A percentile compares a stretch with the other conserved stretches of the same genome.
Conservation (phyloP, 2,888 invertebrate genomes). For the Fragum whitleyi region DNA sequence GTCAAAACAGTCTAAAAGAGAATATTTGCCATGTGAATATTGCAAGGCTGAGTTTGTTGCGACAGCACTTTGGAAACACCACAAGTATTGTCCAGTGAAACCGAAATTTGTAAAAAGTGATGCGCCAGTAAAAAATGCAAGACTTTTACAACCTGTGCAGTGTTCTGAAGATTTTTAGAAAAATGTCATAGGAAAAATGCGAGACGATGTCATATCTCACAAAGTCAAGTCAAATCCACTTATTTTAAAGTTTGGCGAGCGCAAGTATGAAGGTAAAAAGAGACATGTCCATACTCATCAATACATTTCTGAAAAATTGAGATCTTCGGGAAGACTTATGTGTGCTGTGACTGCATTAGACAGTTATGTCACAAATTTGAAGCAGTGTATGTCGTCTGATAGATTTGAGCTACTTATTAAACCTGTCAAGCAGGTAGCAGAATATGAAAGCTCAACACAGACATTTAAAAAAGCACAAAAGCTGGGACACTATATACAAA, state of each 20-base stretch:
- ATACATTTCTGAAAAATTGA: not conserved
- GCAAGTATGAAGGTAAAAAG: not conserved
- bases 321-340: not conserved
- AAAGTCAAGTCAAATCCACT: not conserved
- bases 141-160: not conserved
- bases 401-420: not conserved
- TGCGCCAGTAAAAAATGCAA: slow-evolving; percentile 19
- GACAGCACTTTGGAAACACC: slow-evolving; percentile 29
- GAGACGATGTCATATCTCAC: not conserved
- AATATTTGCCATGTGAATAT: slow-evolving; percentile 21
- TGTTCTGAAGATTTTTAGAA: not conserved
- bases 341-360: not conserved
- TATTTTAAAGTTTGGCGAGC: not conserved
- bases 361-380: not conserved
- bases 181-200: not conserved
- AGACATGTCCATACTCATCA: not conserved
- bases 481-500: not conserved
- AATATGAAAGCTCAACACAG: not conserved
- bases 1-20: not conserved
- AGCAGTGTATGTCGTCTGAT: not conserved
- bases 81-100: not conserved
- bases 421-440: not conserved
- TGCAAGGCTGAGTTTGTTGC: slow-evolving; percentile 19
- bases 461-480: not conserved
- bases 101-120: not conserved